Percentiles rank a stretch among this genome's conserved stretches.
Conservation (phyloP, 2,797 vertebrate genomes). For the Melanotaenia parkinsoni region DNA sequence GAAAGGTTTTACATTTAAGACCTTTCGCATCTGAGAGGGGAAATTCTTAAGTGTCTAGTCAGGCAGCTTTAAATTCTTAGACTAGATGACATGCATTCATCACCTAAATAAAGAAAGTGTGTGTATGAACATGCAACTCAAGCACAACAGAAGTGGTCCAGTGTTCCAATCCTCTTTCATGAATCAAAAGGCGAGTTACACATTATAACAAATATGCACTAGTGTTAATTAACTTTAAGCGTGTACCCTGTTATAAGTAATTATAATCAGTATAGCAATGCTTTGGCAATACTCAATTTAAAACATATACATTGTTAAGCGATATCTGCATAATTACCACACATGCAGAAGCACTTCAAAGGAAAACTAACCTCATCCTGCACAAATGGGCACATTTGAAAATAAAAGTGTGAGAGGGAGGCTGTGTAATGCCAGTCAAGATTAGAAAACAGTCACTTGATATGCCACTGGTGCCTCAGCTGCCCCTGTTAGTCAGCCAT, state of each 20-base stretch:
- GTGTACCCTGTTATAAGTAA: not conserved
- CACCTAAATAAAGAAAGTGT: not conserved
- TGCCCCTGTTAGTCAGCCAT: conserved; percentile 18
- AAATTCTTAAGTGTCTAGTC: conserved; percentile 29
- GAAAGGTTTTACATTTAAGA: conserved; percentile 1
- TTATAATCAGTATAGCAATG: not conserved
- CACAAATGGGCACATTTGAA: conserved; percentile 27
- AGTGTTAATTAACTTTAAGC: not conserved
- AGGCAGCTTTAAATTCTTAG: not conserved
- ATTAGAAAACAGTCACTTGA: conserved; percentile 74
- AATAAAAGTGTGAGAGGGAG: conserved; percentile 28
- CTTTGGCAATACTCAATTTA: not conserved
- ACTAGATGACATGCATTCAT: conserved; percentile 29
- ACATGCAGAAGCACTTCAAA: not conserved
- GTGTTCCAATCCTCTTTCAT: not conserved
- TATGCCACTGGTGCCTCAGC: conserved; percentile 38
- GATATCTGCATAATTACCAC: not conserved
- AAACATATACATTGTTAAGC: not conserved
- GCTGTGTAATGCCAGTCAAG: conserved; percentile 62
- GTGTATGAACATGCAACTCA: not conserved
- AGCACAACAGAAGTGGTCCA: not conserved
- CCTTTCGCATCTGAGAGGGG: conserved; percentile 31
- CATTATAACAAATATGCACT: not conserved
- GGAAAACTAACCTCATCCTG: not conserved
- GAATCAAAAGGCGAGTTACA: not conserved